phyloP scores from a whole-genome alignment of 2,797 vertebrate species.

The Aselliscus stoliczkanus region DNA sequence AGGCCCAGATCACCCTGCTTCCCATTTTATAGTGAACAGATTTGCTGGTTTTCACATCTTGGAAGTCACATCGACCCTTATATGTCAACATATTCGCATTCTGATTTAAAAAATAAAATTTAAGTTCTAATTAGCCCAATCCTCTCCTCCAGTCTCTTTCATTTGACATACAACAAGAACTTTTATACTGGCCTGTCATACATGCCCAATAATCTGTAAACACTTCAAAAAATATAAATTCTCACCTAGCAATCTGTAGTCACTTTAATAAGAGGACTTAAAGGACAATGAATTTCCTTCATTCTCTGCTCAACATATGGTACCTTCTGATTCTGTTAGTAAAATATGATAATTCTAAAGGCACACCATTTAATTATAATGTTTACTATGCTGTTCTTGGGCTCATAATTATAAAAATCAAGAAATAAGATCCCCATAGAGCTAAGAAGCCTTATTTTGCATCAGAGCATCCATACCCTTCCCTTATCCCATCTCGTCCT shows the following conservation, averaged over 20 bases:
- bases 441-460: background rate
- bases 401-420: background rate
- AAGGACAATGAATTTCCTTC: conserved; percentile 41
- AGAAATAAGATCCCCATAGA: background rate
- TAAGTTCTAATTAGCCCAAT: conserved; percentile 36
- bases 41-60: background rate
- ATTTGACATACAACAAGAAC: background rate
- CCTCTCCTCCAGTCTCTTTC: background rate
- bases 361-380: conserved; percentile 51
- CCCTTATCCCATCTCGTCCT: accelerated
- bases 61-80: background rate
- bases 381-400: conserved; percentile 6
- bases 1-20: background rate
- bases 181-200: conserved; percentile 17
- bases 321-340: conserved; percentile 45
- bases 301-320: background rate
- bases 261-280: conserved; percentile 21
- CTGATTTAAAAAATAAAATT: conserved; percentile 23
- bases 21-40: background rate
- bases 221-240: background rate
- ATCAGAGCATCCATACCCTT: background rate
- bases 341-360: conserved; percentile 49
- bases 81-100: conserved; percentile 17
- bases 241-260: conserved; percentile 29
- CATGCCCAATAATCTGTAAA: background rate